These are phyloP conservation scores for Gobius niger DNA, from an alignment of 2,113 vertebrate species.

Conservation along the genomic window DNA sequence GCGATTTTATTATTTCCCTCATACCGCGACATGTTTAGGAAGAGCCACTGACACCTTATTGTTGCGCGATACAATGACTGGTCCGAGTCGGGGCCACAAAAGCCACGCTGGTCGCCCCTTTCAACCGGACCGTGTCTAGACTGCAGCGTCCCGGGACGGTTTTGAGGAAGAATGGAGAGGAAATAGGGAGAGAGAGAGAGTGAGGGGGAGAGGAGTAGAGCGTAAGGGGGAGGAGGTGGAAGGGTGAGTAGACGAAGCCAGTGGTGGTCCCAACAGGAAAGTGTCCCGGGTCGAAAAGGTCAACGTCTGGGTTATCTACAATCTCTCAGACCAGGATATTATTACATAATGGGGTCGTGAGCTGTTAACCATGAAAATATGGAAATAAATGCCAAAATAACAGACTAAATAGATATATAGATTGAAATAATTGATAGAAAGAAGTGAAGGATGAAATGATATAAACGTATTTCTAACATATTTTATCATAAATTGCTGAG, in stretches of 20 bases:
- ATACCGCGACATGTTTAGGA: constrained; percentile 81
- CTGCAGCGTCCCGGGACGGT: constrained; percentile 43
- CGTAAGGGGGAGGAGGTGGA: constrained; percentile 26
- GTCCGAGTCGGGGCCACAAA: constrained; percentile 58
- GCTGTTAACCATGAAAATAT: not conserved
- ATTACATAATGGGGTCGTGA: not conserved
- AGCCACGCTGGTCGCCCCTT: constrained; percentile 41
- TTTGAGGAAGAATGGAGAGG: constrained; percentile 17
- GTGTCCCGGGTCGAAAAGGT: constrained; percentile 39
- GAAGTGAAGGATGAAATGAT: no score
- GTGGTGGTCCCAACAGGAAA: constrained; percentile 41
- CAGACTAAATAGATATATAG: no score
- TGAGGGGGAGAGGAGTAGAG: constrained; percentile 17
- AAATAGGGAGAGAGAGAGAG: constrained; percentile 13
- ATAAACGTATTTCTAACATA: no score
- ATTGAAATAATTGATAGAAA: no score
- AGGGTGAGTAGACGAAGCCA: constrained; percentile 7
- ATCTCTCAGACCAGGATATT: constrained; percentile 2
- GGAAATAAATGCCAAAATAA: no score
- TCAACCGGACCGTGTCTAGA: constrained; percentile 62
- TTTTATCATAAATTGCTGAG: no score
- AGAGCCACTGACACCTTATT: constrained; percentile 76
- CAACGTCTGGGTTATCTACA: constrained; percentile 31
- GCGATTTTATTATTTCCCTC: constrained; percentile 17
- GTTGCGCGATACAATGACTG: constrained; percentile 72